phyloP scores from a whole-genome alignment of 2,797 vertebrate species.

The Bradypodion pumilum region DNA sequence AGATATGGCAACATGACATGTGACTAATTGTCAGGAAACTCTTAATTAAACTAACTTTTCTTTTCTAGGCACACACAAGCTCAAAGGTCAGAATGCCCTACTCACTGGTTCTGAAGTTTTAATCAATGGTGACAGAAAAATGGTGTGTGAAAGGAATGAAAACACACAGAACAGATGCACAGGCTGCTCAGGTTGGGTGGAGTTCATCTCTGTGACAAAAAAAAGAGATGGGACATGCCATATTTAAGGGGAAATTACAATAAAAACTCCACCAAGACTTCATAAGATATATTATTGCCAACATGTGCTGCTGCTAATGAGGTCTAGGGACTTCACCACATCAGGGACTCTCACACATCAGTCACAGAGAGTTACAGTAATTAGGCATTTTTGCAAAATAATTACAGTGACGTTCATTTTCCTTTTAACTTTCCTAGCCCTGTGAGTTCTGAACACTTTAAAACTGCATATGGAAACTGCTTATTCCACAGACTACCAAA shows the following conservation, averaged over 20 bases:
- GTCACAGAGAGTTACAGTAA: not conserved
- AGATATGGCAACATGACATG: constrained; percentile 49
- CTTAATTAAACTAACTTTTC: constrained; percentile 57
- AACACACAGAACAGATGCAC: constrained; percentile 48
- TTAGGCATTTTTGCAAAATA: constrained; percentile 13
- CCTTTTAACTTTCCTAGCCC: not conserved
- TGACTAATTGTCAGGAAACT: constrained; percentile 55
- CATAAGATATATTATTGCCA: not conserved
- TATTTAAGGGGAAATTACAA: constrained; percentile 33
- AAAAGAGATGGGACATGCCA: constrained; percentile 32
- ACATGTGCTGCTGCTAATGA: constrained; percentile 17
- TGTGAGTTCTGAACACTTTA: constrained; percentile 9
- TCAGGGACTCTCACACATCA: not conserved
- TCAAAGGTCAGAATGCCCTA: constrained; percentile 54
- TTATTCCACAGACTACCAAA: not conserved
- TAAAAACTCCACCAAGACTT: constrained; percentile 39
- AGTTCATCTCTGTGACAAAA: constrained; percentile 5
- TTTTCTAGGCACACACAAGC: constrained; percentile 46
- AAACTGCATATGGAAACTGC: not conserved
- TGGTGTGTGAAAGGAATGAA: constrained; percentile 32
- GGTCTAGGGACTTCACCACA: not conserved
- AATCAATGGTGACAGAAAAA: constrained; percentile 46
- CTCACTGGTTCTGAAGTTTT: constrained; percentile 39
- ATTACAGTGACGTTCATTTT: not conserved
- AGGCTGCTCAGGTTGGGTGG: constrained; percentile 18